These are phyloP conservation scores for Otis tarda DNA, from an alignment of 2,113 vertebrate genomes.

Conservation along the genomic window DNA sequence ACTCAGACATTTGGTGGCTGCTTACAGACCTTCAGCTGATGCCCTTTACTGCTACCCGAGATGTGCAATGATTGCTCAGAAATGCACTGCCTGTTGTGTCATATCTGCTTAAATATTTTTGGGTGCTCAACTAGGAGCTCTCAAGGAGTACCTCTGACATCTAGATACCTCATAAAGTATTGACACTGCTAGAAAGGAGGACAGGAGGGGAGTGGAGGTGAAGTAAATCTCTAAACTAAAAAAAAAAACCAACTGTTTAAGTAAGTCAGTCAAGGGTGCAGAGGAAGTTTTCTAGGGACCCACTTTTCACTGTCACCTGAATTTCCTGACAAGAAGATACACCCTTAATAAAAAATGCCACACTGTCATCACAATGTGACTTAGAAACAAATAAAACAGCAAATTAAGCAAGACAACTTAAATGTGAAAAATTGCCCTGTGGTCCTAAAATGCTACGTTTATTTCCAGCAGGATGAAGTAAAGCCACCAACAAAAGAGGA, in stretches of 20 bases:
- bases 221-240: background rate
- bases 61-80: background rate
- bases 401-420: constrained; percentile 3
- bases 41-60: background rate
- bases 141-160: background rate
- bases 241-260: background rate
- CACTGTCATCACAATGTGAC: background rate
- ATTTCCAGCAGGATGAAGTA: constrained; percentile 45
- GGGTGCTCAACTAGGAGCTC: background rate
- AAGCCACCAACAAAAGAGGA: constrained; percentile 37
- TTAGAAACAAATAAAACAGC: constrained; percentile 2
- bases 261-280: background rate
- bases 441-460: constrained; percentile 31
- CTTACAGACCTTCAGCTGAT: background rate
- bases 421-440: constrained; percentile 21
- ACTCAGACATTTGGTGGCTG: background rate
- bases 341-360: constrained; percentile 14
- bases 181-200: background rate
- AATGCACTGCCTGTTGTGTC: background rate
- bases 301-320: background rate
- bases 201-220: background rate
- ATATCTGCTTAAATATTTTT: background rate
- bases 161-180: background rate
- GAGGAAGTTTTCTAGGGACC: background rate
- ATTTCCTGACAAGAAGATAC: background rate